Evolutionary conservation across 2,888 invertebrate genomes (phyloP).

Genomic region (Physocephala rufipes): DNA sequence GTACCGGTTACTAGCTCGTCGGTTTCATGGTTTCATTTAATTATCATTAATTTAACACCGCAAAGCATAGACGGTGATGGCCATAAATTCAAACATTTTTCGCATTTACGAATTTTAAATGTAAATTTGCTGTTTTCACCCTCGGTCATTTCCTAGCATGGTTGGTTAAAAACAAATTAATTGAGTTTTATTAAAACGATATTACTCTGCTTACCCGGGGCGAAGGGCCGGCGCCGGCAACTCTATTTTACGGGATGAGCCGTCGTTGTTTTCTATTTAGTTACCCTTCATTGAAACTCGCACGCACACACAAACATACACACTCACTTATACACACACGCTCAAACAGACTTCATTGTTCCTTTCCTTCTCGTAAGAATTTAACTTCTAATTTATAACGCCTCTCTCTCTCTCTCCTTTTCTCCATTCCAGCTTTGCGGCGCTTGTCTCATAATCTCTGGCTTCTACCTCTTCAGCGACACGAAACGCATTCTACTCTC

Average conservation of each 20-base stretch:
- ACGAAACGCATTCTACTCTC: conserved; percentile 77
- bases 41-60: conserved; percentile 30
- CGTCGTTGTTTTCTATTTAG: too few species aligned
- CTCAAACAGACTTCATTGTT: background rate
- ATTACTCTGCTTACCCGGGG: too few species aligned
- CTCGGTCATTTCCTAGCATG: too few species aligned
- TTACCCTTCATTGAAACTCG: too few species aligned
- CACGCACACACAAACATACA: too few species aligned
- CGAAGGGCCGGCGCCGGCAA: too few species aligned
- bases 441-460: conserved; percentile 75
- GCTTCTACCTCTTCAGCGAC: conserved; percentile 78
- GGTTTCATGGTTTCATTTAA: conserved; percentile 18
- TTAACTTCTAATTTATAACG: background rate
- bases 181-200: too few species aligned
- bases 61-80: conserved; percentile 4
- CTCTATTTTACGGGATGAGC: too few species aligned
- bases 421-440: conserved; percentile 74
- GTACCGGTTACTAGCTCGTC: background rate
- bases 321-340: too few species aligned
- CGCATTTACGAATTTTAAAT: background rate
- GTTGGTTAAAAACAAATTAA: too few species aligned
- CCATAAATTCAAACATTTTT: background rate
- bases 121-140: too few species aligned
- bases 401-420: background rate
- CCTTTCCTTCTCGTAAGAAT: too few species aligned